Evolutionary conservation across 2,113 vertebrate genomes (phyloP).

Genomic region (Myrmecophaga tridactyla): DNA sequence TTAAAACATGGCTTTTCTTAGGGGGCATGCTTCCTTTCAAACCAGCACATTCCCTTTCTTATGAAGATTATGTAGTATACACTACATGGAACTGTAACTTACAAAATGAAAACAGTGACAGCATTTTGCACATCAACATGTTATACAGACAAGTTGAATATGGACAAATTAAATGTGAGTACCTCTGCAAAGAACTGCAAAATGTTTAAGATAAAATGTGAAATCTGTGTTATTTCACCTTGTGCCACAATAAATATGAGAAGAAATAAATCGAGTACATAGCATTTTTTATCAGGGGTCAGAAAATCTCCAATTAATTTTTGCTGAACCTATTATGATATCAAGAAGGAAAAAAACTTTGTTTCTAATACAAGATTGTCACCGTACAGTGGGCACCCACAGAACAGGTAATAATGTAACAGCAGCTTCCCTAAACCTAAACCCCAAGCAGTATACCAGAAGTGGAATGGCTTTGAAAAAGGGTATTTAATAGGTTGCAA

Average conservation of each 20-base stretch:
- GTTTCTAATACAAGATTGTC: neutral
- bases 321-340: neutral
- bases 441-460: too few species aligned
- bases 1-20: too few species aligned
- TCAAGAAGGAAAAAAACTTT: neutral
- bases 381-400: neutral
- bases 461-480: too few species aligned
- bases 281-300: neutral
- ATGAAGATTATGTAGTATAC: neutral
- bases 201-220: conserved; percentile 34
- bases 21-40: too few species aligned
- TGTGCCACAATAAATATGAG: conserved; percentile 65
- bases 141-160: neutral
- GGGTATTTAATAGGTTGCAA: too few species aligned
- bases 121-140: conserved; percentile 46
- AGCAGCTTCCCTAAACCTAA: neutral
- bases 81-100: conserved; percentile 35
- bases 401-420: too few species aligned
- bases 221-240: conserved; percentile 64
- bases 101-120: neutral
- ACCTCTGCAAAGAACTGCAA: conserved; percentile 58
- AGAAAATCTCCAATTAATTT: too few species aligned
- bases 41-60: too few species aligned
- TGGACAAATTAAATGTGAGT: conserved; percentile 39
- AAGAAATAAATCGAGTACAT: neutral